phyloP scores from a whole-genome alignment of 1,140 invertebrate species.

The Periplaneta americana region DNA sequence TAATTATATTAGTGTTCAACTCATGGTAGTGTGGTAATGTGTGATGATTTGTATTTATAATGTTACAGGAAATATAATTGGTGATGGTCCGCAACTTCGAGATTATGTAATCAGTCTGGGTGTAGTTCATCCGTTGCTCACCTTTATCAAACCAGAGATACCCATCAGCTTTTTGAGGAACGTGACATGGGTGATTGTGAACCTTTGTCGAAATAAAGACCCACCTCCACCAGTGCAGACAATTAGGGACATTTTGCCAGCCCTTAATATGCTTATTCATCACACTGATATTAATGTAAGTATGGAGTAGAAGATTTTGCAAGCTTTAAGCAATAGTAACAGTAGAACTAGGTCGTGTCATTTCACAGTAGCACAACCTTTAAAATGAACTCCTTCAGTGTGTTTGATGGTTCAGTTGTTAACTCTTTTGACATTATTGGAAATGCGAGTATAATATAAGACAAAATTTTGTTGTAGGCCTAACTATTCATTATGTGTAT shows the following conservation, averaged over 20 bases:
- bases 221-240: constrained; percentile 81
- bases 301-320: constrained; percentile 21
- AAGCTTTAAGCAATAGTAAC: neutral
- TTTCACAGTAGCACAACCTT: too few relatives aligned
- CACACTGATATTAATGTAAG: constrained; percentile 93
- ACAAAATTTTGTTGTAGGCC: too few relatives aligned
- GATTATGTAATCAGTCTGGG: constrained; percentile 91
- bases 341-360: too few relatives aligned
- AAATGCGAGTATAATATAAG: too few relatives aligned
- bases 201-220: constrained; percentile 94
- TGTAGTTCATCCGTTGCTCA: constrained; percentile 81
- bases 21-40: too few relatives aligned
- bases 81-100: constrained; percentile 83
- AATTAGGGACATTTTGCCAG: constrained; percentile 90
- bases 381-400: too few relatives aligned
- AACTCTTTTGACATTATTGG: too few relatives aligned
- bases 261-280: constrained; percentile 89
- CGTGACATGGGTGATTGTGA: constrained; percentile 98
- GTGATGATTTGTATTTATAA: neutral
- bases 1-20: too few relatives aligned
- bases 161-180: constrained; percentile 90
- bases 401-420: too few relatives aligned
- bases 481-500: too few relatives aligned
- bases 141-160: constrained; percentile 90
- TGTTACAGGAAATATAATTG: constrained; percentile 72